phyloP scores from a whole-genome alignment of 2,888 invertebrate genomes.

The Panopea generosa region DNA sequence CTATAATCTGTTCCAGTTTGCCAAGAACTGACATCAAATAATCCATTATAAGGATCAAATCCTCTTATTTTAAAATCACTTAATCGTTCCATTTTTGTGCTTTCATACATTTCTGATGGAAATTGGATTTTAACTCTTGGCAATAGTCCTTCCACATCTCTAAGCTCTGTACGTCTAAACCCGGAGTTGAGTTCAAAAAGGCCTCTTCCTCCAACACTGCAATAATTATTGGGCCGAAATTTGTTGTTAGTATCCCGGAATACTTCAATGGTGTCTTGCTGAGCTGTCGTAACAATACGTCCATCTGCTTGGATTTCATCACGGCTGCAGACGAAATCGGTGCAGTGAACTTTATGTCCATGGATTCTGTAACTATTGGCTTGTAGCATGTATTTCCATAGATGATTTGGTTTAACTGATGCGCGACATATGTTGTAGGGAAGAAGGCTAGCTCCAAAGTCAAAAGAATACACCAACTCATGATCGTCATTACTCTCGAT shows the following conservation, averaged over 20 bases:
- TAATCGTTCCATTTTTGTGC: background rate
- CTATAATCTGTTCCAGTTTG: background rate
- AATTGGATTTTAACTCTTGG: conserved; percentile 12
- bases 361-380: conserved; percentile 2
- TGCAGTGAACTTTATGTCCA: background rate
- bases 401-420: conserved; percentile 1
- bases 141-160: background rate
- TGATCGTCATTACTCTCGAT: background rate
- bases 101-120: conserved; percentile 7
- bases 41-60: conserved; percentile 12
- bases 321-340: conserved; percentile 13
- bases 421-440: conserved; percentile 8
- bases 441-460: conserved; percentile 3
- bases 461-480: conserved; percentile 1
- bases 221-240: conserved; percentile 21
- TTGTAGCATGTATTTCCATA: background rate
- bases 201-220: background rate
- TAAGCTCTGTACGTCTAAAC: background rate
- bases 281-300: conserved; percentile 12
- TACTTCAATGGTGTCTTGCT: conserved; percentile 16
- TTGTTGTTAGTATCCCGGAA: conserved; percentile 15
- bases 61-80: background rate
- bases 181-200: background rate
- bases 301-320: conserved; percentile 33
- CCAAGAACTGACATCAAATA: conserved; percentile 14